Evolutionary conservation across 2,113 vertebrate species (phyloP), one percentile per base, ranked within the genome.

Genomic region (Carassius carassius): DNA sequence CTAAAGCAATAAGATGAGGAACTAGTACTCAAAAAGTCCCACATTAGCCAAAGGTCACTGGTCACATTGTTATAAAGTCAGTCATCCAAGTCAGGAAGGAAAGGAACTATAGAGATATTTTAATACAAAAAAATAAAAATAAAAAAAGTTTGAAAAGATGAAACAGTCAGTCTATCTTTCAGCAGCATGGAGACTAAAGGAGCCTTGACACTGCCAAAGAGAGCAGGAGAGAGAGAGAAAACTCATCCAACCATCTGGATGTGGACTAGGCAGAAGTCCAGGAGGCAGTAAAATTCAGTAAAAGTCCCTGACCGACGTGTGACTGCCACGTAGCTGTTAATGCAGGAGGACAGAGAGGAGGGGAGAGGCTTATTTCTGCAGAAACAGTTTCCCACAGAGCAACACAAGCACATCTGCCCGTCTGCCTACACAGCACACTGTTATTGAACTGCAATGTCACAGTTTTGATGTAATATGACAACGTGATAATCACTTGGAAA

Each of bases 231-330:
- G 16, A 62, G 16, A 67, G 72, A 49, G 23, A 49, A 41, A 37
- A 54, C 78, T 85, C 87, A 89, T 92, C 90, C 90, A 77, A 62
- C 87, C 89, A 87, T 88, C 88, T 82, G 90, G 94, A 92, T 85
- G 62, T 87, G 87, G 86, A 77, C 86, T 88, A 91, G 94, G 94
- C 93, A 90, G 3, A 0, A 12, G 73, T 92, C 92, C 93, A 96
- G 90, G 84, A 89, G 90, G 89, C 85, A 84, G 86, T 88, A 86
- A 90, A 92, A 90, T 89, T 85, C 89, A 93, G 91, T 87, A 70
- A 0, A 91, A 92, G 86, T 0, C 69, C 89, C 90, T 87, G 91
- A 88, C 90, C 86, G 86, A 79, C 89, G 90, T 87, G 56, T 67
- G 35, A 84, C 89, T 91, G 92, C 93, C 94, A 94, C 90, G 54